A percentile compares a stretch with the other conserved stretches of the same genome.
phyloP scores from a whole-genome alignment of 1,140 invertebrate genomes.

The Campodea augens region DNA sequence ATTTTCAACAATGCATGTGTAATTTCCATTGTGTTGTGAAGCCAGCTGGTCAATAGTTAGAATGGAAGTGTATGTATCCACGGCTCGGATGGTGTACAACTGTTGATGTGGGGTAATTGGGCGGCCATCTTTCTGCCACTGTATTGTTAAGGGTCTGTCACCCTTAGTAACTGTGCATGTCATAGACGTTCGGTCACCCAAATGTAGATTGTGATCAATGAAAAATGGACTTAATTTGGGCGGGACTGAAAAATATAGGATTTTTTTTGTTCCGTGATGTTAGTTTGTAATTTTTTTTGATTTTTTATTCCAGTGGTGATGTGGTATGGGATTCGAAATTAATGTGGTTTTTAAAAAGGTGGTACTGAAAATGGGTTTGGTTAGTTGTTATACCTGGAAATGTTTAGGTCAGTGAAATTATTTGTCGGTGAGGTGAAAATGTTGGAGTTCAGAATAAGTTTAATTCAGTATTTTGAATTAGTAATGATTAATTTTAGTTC shows the following conservation, averaged over 20 bases:
- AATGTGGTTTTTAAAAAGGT: no score
- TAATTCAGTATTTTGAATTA: no score
- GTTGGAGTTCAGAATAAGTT: no score
- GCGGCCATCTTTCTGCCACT: constrained; percentile 53
- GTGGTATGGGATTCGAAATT: no score
- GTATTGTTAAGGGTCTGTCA: constrained; percentile 50
- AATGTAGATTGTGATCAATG: constrained; percentile 46
- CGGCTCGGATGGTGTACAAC: constrained; percentile 42
- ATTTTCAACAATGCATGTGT: constrained; percentile 50
- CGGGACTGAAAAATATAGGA: constrained; percentile 43
- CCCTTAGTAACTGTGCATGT: constrained; percentile 60
- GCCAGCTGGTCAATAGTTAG: constrained; percentile 56
- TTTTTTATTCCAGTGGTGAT: no score
- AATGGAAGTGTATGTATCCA: constrained; percentile 56
- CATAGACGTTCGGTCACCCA: constrained; percentile 51
- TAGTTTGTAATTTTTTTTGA: no score
- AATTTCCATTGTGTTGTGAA: constrained; percentile 55
- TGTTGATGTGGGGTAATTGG: constrained; percentile 22
- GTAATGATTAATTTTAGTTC: no score
- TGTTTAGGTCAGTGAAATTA: no score
- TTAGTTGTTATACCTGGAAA: no score
- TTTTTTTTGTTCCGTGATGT: no score
- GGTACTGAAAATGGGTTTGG: no score
- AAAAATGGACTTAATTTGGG: constrained; percentile 60
- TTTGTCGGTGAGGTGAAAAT: no score